These are phyloP conservation scores for Rapana venosa DNA, from an alignment of 2,888 invertebrate genomes.

Conservation along the genomic window DNA sequence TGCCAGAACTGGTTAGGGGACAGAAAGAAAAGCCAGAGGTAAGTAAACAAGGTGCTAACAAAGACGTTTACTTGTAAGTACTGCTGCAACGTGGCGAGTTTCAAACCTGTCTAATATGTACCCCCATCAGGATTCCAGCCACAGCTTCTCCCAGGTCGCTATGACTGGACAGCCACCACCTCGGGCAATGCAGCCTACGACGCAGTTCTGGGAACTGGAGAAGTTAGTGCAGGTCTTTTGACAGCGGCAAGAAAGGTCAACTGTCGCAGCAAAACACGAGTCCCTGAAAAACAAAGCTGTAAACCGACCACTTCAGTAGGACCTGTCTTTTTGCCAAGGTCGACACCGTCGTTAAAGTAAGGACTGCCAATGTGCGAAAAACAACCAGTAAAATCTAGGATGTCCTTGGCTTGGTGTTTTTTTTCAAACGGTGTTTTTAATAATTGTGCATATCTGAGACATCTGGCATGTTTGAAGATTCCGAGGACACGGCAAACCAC, in stretches of 20 bases:
- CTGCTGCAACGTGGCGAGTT: neutral
- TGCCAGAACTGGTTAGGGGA: slow-evolving; percentile 2
- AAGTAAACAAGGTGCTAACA: slow-evolving; percentile 11
- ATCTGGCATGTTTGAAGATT: no score
- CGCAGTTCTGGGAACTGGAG: neutral
- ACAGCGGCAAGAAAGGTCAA: neutral
- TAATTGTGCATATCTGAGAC: no score
- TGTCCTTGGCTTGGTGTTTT: no score
- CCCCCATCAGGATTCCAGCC: neutral
- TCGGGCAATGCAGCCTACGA: neutral
- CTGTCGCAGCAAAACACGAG: neutral
- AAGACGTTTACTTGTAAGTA: neutral
- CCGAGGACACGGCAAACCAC: no score
- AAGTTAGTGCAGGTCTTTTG: neutral
- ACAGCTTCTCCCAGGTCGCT: neutral
- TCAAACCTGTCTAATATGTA: neutral
- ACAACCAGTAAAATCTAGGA: no score
- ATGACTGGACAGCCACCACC: neutral
- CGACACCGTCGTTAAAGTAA: neutral
- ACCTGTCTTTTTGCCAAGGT: neutral
- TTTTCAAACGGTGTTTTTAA: no score
- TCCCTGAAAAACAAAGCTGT: neutral
- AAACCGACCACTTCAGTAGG: neutral
- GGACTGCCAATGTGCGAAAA: no score
- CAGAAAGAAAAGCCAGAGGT: neutral